Evolutionary conservation across 2,888 invertebrate species (phyloP).

Genomic region (Drosophila atripex): DNA sequence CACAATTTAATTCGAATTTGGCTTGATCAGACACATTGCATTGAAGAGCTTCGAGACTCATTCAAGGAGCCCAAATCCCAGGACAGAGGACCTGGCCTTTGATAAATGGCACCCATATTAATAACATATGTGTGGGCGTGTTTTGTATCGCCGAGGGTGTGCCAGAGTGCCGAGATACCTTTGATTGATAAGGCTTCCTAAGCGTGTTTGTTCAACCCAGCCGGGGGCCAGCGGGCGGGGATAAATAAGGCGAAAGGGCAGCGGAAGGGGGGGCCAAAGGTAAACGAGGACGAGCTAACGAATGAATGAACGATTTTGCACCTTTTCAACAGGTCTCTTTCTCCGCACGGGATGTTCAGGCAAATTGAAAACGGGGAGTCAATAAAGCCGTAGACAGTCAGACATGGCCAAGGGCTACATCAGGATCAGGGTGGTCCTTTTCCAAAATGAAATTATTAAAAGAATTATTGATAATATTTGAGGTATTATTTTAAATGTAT

Average conservation of each 20-base stretch:
- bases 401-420: conserved; percentile 42
- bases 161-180: conserved; percentile 58
- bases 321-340: conserved; percentile 76
- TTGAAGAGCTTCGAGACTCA: conserved; percentile 41
- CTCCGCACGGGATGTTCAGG: conserved; percentile 40
- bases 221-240: background rate
- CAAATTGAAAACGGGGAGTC: conserved; percentile 74
- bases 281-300: conserved; percentile 50
- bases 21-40: conserved; percentile 42
- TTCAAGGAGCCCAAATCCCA: conserved; percentile 9
- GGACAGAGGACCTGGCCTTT: conserved; percentile 23
- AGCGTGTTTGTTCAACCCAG: conserved; percentile 63
- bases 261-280: conserved; percentile 23
- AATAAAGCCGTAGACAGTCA: conserved; percentile 68
- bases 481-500: too few species aligned
- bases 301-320: conserved; percentile 62
- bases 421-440: conserved; percentile 19
- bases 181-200: conserved; percentile 77
- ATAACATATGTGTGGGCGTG: conserved; percentile 59
- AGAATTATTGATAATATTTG: too few species aligned
- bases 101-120: conserved; percentile 67
- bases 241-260: conserved; percentile 2
- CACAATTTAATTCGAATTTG: conserved; percentile 49
- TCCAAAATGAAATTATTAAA: background rate
- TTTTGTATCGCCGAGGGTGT: conserved; percentile 22